Conservation (phyloP, 2,113 vertebrate genomes). For the Centropus bengalensis region DNA sequence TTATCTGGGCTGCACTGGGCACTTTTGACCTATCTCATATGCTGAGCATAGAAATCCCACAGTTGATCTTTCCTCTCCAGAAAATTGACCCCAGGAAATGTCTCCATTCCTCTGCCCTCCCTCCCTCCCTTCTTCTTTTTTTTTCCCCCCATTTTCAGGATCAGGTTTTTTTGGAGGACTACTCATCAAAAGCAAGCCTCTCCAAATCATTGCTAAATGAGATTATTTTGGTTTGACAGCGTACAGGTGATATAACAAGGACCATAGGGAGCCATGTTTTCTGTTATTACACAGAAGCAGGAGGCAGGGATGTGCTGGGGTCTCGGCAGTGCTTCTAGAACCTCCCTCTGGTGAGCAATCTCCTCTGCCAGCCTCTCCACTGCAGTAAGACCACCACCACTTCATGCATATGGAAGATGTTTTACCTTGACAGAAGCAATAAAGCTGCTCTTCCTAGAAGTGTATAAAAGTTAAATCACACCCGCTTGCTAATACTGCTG, state of each 20-base stretch:
- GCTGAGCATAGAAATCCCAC: neutral
- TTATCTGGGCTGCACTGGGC: neutral
- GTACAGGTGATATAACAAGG: neutral
- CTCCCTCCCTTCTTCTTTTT: neutral
- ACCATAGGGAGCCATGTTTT: neutral
- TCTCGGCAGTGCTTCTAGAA: neutral
- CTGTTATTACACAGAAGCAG: neutral
- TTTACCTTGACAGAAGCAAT: neutral
- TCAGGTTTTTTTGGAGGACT: neutral
- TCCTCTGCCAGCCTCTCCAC: neutral
- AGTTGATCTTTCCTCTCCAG: neutral
- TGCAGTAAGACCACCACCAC: neutral
- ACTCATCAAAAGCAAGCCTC: neutral
- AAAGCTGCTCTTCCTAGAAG: neutral
- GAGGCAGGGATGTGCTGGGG: neutral
- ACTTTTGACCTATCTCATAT: neutral
- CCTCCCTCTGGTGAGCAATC: accelerated
- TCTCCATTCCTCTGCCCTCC: neutral
- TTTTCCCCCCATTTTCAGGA: neutral
- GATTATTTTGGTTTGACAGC: neutral
- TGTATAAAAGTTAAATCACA: neutral
- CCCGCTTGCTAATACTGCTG: neutral
- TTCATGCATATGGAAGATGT: neutral
- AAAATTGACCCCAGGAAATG: neutral
- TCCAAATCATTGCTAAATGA: neutral